These are phyloP conservation scores for Heloderma charlesbogerti DNA, from an alignment of 2,113 vertebrate genomes.

Conservation along the genomic window DNA sequence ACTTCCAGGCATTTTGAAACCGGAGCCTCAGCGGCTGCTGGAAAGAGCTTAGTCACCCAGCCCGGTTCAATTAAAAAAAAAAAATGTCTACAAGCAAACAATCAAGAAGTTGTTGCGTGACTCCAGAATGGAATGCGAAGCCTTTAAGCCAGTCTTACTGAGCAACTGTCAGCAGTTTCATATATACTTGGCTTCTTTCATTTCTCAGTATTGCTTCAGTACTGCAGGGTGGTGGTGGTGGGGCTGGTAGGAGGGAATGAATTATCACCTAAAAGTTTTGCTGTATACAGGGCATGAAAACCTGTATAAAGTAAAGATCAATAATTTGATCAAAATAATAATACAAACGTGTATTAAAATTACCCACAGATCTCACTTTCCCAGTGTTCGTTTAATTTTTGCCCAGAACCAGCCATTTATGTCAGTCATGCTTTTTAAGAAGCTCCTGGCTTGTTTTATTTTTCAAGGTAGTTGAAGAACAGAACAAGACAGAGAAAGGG, in stretches of 20 bases:
- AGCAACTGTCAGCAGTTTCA: constrained; percentile 40
- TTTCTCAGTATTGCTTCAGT: constrained; percentile 12
- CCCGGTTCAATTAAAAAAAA: background rate
- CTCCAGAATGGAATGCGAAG: constrained; percentile 2
- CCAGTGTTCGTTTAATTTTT: too few species aligned
- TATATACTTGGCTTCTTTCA: background rate
- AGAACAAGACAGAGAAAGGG: background rate
- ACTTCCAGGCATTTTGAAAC: constrained; percentile 36
- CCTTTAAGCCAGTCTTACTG: constrained; percentile 8
- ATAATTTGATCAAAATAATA: too few species aligned
- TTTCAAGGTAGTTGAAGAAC: too few species aligned
- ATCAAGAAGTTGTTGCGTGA: constrained; percentile 19
- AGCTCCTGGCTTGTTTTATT: too few species aligned
- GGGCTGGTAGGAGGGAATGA: background rate
- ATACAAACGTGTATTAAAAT: too few species aligned
- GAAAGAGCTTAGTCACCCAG: background rate
- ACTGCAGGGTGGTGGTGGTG: background rate
- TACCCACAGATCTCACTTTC: too few species aligned
- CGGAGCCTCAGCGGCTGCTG: constrained; percentile 30
- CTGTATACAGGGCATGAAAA: background rate
- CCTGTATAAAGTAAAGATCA: background rate
- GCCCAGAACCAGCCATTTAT: too few species aligned
- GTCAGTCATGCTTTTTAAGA: too few species aligned
- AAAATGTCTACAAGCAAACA: background rate
- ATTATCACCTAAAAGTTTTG: background rate